Evolutionary conservation across 2,113 vertebrate species (phyloP).

Genomic region (Oncorhynchus gorbuscha): DNA sequence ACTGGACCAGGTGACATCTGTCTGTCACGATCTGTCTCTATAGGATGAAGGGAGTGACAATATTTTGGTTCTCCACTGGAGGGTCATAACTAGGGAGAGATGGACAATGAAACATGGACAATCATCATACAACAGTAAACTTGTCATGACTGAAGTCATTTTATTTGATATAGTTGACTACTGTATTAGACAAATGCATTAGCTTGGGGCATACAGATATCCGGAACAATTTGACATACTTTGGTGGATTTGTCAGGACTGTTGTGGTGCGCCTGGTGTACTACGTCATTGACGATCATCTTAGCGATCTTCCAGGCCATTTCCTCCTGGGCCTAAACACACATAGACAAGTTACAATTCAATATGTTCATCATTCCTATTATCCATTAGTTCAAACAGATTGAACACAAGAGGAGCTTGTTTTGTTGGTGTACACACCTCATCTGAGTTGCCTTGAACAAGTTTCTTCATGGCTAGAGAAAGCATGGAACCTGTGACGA

Average conservation of each 20-base stretch:
- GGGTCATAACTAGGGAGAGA: constrained; percentile 83
- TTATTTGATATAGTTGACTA: no score
- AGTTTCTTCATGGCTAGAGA: constrained; percentile 94
- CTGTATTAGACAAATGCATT: no score
- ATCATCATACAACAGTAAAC: neutral
- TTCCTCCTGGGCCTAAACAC: constrained; percentile 90
- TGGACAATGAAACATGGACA: neutral
- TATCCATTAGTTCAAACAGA: neutral
- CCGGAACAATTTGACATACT: constrained; percentile 64
- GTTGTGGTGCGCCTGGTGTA: constrained; percentile 87
- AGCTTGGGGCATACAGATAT: no score
- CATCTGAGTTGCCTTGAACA: constrained; percentile 90
- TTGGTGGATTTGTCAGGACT: constrained; percentile 81
- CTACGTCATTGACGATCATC: constrained; percentile 98
- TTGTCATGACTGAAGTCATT: neutral
- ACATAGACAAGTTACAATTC: neutral
- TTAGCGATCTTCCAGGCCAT: constrained; percentile 99
- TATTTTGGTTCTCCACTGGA: constrained; percentile 64
- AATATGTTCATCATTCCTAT: neutral
- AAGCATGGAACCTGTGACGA: constrained; percentile 83
- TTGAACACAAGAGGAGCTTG: neutral
- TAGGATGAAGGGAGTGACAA: constrained; percentile 18
- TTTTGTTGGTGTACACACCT: constrained; percentile 67
- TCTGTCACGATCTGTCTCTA: constrained; percentile 16
- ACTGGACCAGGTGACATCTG: constrained; percentile 56